Evolutionary conservation across 2,113 vertebrate genomes (phyloP).

Genomic region (Charina bottae): DNA sequence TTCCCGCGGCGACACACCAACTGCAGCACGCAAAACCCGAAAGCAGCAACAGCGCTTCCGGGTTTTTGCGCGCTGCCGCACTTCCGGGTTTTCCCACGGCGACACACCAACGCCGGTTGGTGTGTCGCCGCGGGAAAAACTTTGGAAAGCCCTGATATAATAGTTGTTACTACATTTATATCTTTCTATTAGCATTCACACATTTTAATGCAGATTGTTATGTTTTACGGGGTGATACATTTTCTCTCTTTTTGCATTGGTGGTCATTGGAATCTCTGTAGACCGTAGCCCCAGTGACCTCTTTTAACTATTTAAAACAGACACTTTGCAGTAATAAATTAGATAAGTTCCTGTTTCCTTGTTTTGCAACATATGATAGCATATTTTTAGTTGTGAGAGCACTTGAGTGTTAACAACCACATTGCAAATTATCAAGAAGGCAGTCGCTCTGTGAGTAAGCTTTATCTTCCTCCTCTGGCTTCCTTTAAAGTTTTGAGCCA

Average conservation of each 20-base stretch:
- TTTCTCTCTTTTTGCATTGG: not conserved
- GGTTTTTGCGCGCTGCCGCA: too few relatives aligned
- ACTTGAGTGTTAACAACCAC: constrained; percentile 43
- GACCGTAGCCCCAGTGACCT: not conserved
- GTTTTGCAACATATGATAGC: constrained; percentile 13
- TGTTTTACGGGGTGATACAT: not conserved
- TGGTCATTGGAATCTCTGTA: not conserved
- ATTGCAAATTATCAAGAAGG: constrained; percentile 52
- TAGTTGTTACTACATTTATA: not conserved
- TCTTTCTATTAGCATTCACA: not conserved
- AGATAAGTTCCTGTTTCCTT: constrained; percentile 17
- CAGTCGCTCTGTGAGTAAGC: constrained; percentile 7
- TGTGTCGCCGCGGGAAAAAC: too few relatives aligned
- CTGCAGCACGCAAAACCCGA: too few relatives aligned
- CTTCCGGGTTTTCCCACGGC: too few relatives aligned
- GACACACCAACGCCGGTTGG: too few relatives aligned
- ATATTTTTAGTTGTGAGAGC: constrained; percentile 47
- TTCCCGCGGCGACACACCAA: too few relatives aligned
- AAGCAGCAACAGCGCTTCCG: too few relatives aligned
- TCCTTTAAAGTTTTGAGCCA: constrained; percentile 49
- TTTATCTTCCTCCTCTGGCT: constrained; percentile 46
- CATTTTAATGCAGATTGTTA: not conserved
- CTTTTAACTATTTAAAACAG: not conserved
- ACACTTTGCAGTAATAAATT: not conserved
- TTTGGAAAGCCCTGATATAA: too few relatives aligned